Evolutionary conservation across 2,797 vertebrate genomes (phyloP).

Genomic region (Carapus acus): DNA sequence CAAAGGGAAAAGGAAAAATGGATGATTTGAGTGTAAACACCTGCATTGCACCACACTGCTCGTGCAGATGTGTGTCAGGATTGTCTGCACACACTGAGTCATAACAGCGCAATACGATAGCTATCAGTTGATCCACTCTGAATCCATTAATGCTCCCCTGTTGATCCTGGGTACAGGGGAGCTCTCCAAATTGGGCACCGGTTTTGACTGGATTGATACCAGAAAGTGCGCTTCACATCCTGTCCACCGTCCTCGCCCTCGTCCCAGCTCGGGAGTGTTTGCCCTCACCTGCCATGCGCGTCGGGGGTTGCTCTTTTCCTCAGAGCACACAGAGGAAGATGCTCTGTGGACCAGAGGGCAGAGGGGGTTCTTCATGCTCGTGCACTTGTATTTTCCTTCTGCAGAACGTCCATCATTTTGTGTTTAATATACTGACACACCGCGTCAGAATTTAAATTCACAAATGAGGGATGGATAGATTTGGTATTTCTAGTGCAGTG

Average conservation of each 20-base stretch:
- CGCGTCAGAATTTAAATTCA: background rate
- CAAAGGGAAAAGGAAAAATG: slow-evolving; percentile 23
- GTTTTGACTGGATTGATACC: slow-evolving; percentile 47
- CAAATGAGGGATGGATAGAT: background rate
- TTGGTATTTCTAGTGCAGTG: background rate
- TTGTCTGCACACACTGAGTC: slow-evolving; percentile 47
- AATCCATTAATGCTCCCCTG: slow-evolving; percentile 67
- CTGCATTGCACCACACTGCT: slow-evolving; percentile 66
- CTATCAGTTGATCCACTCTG: slow-evolving; percentile 67
- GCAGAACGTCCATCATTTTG: background rate
- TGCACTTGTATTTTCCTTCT: slow-evolving; percentile 3
- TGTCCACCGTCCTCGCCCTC: slow-evolving; percentile 29
- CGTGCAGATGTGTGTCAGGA: slow-evolving; percentile 56
- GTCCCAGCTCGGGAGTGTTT: slow-evolving; percentile 25
- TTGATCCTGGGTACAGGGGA: slow-evolving; percentile 57
- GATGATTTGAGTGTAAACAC: slow-evolving; percentile 59
- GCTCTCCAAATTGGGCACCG: slow-evolving; percentile 44
- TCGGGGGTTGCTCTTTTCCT: slow-evolving; percentile 10
- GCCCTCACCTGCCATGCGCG: slow-evolving; percentile 49
- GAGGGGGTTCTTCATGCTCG: background rate
- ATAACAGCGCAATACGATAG: slow-evolving; percentile 62
- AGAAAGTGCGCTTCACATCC: slow-evolving; percentile 43
- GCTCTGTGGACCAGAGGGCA: slow-evolving; percentile 2
- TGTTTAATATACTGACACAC: background rate
- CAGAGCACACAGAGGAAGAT: slow-evolving; percentile 5